Evolutionary conservation across 2,888 invertebrate species (phyloP).

Genomic region (Phymatocera aterrima): DNA sequence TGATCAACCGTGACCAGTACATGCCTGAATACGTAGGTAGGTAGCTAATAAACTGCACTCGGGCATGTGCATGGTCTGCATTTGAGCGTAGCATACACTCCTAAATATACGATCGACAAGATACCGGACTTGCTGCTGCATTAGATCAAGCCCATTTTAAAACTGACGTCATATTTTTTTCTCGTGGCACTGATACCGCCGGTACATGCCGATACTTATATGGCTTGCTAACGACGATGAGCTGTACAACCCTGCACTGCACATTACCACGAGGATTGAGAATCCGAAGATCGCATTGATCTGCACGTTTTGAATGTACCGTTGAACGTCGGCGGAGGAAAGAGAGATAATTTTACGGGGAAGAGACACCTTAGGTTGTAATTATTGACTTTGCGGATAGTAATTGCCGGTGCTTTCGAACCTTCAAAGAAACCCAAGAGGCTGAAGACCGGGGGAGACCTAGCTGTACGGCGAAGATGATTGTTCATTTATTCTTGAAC

Average conservation of each 20-base stretch:
- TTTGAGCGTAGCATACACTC: background rate
- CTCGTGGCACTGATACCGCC: background rate
- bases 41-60: constrained; percentile 2
- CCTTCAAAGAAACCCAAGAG: background rate
- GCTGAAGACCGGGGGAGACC: background rate
- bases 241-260: too few relatives aligned
- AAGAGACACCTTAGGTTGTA: too few relatives aligned
- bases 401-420: background rate
- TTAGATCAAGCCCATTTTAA: background rate
- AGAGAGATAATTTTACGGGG: too few relatives aligned
- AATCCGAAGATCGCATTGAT: too few relatives aligned
- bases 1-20: background rate
- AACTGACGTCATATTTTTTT: background rate
- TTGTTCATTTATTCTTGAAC: background rate
- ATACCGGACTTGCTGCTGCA: background rate
- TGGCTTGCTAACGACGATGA: too few relatives aligned
- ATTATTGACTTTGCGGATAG: background rate
- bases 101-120: background rate
- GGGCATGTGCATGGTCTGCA: background rate
- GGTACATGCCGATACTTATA: too few relatives aligned
- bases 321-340: too few relatives aligned
- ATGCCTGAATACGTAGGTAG: too few relatives aligned
- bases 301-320: too few relatives aligned
- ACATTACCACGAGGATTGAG: too few relatives aligned
- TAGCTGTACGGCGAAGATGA: background rate